Base-by-base conservation (phyloP, 2,797 vertebrate species). In the Sphenodon punctatus region DNA sequence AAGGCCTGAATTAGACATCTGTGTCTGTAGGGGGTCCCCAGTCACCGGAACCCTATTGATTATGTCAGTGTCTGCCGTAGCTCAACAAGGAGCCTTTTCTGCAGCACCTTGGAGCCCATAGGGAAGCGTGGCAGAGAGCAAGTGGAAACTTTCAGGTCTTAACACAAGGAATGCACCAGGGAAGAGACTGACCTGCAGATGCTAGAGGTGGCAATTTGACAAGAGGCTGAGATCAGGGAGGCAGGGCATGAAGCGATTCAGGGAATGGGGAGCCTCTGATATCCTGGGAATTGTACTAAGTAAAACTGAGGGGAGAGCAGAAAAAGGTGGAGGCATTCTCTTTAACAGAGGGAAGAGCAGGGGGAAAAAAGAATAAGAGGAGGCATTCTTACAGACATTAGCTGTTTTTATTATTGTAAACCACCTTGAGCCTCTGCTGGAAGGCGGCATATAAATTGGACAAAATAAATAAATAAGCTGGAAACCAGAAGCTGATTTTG, bases 111-210 rank as follows among this genome's bases (percentile, higher is more conserved):
- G 69, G 64, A 67, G 4, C 3, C 12, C 27, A 3, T 22, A 11
- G 1, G 59, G 9, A 10, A 56, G 30, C 6, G 16, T 48, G 2
- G 3, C 53, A 56, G 17, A 53, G 53, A 56, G 53, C 27, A 34
- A 56, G 36, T 4, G 1, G 41, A 78, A 46, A 0, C 30, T 43
- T 43, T 74, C 64, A 73, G 43, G 20, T 8, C 34, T 2, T 46
- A 49, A 56, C 66, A 59, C 0, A 0, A 51, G 60, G 60, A 60
- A 41, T 69, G 4, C 67, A 67, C 20, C 41, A 48, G 61, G 3
- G 23, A 36, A 78, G 81, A 36, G 22, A 56, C n/a, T 64, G 85
- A 58, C 38, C 60, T 85, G 60, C 48, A 80, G 51, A 74, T 34
- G 39, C 38, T 64, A 67, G 64, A 84, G 63, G 75, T 43, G 85